Conservation (phyloP, 2,797 vertebrate species). For the Psittacula derbiana region DNA sequence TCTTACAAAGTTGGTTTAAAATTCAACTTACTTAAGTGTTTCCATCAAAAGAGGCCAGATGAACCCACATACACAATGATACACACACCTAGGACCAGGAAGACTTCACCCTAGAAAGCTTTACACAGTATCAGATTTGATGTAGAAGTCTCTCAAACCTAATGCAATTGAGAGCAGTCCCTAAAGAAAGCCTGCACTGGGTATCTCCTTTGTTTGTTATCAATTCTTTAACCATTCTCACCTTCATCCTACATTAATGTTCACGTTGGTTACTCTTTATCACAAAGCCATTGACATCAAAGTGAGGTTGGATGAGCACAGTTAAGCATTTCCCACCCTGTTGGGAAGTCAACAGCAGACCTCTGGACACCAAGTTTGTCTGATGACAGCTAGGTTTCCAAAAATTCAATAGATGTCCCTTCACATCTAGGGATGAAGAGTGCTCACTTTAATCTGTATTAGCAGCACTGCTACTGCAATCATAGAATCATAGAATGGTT, state of each 20-base stretch:
- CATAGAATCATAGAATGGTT: not conserved
- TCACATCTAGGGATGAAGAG: not conserved
- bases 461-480: not conserved
- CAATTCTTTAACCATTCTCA: not conserved
- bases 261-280: not conserved
- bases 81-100: not conserved
- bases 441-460: not conserved
- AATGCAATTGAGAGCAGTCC: conserved; percentile 1
- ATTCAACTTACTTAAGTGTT: not conserved
- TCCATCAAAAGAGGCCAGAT: not conserved
- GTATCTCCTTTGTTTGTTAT: not conserved
- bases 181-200: not conserved
- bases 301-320: not conserved
- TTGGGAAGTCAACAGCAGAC: not conserved
- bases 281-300: not conserved
- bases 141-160: not conserved
- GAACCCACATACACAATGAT: not conserved
- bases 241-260: not conserved
- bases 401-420: not conserved
- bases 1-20: not conserved
- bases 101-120: not conserved
- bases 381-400: not conserved
- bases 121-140: not conserved
- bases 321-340: not conserved
- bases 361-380: not conserved